These are phyloP conservation scores for Chaetodon auriga DNA, from an alignment of 2,113 vertebrate genomes.

Conservation along the genomic window DNA sequence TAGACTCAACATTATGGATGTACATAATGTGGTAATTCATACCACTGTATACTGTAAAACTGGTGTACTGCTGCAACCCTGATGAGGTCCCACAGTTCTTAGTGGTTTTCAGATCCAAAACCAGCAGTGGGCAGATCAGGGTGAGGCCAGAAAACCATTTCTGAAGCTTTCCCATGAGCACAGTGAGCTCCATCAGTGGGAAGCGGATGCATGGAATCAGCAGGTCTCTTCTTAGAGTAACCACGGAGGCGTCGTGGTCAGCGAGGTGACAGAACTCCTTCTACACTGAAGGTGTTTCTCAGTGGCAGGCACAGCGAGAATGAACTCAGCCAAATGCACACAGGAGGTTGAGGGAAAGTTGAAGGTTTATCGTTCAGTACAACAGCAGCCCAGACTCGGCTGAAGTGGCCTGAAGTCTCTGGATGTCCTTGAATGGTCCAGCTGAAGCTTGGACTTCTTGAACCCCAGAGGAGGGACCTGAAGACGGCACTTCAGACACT, in stretches of 20 bases:
- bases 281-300: not conserved
- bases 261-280: no score
- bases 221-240: no score
- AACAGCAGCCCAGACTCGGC: not conserved
- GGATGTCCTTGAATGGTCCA: not conserved
- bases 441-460: not conserved
- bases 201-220: not conserved
- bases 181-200: not conserved
- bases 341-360: not conserved
- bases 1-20: no score
- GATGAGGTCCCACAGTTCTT: no score
- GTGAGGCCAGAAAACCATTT: not conserved
- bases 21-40: no score
- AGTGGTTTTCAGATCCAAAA: no score
- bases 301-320: not conserved
- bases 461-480: not conserved
- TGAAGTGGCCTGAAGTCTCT: not conserved
- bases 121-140: no score
- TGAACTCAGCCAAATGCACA: not conserved
- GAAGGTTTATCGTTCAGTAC: not conserved
- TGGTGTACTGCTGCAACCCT: no score
- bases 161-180: not conserved
- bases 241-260: no score
- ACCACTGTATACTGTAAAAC: no score
- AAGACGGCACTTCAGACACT: not conserved